Conservation (phyloP, 1,140 invertebrate species). For the Drosophila erecta region DNA sequence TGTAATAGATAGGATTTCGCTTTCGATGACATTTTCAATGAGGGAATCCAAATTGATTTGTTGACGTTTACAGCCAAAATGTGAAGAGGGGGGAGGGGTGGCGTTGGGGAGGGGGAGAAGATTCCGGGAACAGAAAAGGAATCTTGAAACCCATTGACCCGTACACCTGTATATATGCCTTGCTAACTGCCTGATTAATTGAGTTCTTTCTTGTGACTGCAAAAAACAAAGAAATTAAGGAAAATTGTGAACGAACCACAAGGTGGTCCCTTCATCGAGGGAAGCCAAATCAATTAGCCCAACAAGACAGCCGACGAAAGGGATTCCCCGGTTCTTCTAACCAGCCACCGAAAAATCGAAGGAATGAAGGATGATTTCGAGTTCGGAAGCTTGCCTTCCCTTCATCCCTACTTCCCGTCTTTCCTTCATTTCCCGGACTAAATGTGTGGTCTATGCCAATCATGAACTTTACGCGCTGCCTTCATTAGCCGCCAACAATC, state of each 20-base stretch:
- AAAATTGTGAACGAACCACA: slow-evolving; percentile 32
- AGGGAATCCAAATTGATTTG: slow-evolving; percentile 64
- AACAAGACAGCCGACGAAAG: slow-evolving; percentile 69
- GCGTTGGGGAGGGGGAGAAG: neutral
- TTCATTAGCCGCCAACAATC: slow-evolving; percentile 68
- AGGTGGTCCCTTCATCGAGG: slow-evolving; percentile 57
- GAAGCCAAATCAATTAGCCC: slow-evolving; percentile 76
- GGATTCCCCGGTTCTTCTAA: slow-evolving; percentile 37
- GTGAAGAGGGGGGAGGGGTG: no score
- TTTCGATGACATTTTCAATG: slow-evolving; percentile 63
- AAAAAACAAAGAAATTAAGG: slow-evolving; percentile 30
- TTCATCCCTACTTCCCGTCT: no score
- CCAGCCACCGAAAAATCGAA: slow-evolving; percentile 41
- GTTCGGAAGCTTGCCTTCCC: slow-evolving; percentile 50
- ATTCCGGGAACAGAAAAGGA: slow-evolving; percentile 23
- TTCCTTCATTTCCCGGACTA: slow-evolving; percentile 2
- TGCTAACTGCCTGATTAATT: slow-evolving; percentile 69
- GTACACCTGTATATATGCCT: slow-evolving; percentile 41
- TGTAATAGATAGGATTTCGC: slow-evolving; percentile 59
- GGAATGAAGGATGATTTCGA: slow-evolving; percentile 27
- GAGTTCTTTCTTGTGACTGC: slow-evolving; percentile 63
- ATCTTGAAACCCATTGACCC: slow-evolving; percentile 30
- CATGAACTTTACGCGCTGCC: slow-evolving; percentile 77
- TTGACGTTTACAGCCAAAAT: slow-evolving; percentile 64
- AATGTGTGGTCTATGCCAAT: slow-evolving; percentile 82